Percentiles rank a stretch among this genome's conserved stretches.
Evolutionary conservation across 2,888 invertebrate genomes (phyloP).

Genomic region (Oeneis ivallda): DNA sequence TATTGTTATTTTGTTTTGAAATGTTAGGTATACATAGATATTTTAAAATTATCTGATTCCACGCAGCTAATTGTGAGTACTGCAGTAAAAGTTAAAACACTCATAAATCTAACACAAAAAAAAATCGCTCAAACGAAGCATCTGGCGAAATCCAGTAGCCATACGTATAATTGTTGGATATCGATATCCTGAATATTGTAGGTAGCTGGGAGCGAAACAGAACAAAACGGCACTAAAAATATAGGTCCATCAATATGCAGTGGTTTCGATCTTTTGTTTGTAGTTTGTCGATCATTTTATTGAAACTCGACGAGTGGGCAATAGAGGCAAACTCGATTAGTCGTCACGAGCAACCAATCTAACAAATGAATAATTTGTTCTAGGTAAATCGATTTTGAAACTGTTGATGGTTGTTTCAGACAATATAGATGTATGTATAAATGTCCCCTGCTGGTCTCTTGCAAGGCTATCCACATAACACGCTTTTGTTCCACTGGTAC

Average conservation of each 20-base stretch:
- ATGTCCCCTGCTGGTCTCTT: no score
- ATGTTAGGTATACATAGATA: no score
- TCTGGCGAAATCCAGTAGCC: no score
- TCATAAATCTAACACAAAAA: no score
- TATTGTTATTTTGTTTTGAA: no score
- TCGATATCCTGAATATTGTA: conserved; percentile 1
- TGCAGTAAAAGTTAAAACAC: no score
- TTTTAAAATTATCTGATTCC: no score
- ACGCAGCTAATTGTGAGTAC: no score
- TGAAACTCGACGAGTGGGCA: conserved; percentile 29
- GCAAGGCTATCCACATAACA: no score
- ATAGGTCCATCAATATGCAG: conserved; percentile 32
- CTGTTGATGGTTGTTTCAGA: background rate
- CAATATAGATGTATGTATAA: no score
- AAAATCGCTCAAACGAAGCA: no score
- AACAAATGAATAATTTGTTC: conserved; percentile 33
- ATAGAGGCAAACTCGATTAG: conserved; percentile 37
- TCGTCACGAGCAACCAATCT: conserved; percentile 35
- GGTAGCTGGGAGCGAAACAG: background rate
- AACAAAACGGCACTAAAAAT: conserved; percentile 7
- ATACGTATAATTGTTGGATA: background rate
- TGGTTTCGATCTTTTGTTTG: conserved; percentile 22
- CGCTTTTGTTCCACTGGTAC: no score
- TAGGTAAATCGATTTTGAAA: conserved; percentile 20
- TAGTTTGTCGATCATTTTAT: conserved; percentile 27